phyloP scores from a whole-genome alignment of 2,888 invertebrate species.

The Sepiola atlantica region DNA sequence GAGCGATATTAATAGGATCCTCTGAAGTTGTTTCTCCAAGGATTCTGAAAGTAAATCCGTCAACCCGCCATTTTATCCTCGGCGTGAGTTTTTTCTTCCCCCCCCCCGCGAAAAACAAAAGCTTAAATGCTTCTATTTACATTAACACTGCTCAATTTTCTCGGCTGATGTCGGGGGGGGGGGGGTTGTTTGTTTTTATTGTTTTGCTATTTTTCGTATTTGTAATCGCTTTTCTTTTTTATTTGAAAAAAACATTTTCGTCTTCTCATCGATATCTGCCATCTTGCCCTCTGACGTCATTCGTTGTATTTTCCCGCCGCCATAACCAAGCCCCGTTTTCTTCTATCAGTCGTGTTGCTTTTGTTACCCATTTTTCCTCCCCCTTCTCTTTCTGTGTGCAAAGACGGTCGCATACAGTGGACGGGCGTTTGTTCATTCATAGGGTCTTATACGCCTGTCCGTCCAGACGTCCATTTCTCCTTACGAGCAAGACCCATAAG shows the following conservation, averaged over 20 bases:
- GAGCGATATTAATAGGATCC: not conserved
- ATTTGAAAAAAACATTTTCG: not conserved
- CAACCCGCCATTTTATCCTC: no score
- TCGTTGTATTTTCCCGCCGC: not conserved
- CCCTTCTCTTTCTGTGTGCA: not conserved
- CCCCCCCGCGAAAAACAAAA: not conserved
- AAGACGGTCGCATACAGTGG: not conserved
- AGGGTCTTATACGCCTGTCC: not conserved
- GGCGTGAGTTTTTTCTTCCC: not conserved
- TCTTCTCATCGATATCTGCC: not conserved
- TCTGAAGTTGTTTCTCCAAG: slow-evolving; percentile 7
- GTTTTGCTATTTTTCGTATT: no score
- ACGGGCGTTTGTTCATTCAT: not conserved
- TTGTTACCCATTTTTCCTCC: not conserved
- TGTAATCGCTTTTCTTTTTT: not conserved
- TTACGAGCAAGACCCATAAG: not conserved
- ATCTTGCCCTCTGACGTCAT: not conserved
- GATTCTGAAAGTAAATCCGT: not conserved
- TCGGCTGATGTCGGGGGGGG: not conserved
- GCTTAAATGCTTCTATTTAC: not conserved
- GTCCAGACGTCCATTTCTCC: not conserved
- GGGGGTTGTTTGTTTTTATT: no score
- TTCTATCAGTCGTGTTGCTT: not conserved
- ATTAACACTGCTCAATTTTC: not conserved
- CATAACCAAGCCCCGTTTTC: not conserved